A percentile compares a stretch with the other conserved stretches of the same genome.
Conservation (phyloP, 2,113 vertebrate species). For the Rhinoderma darwinii region DNA sequence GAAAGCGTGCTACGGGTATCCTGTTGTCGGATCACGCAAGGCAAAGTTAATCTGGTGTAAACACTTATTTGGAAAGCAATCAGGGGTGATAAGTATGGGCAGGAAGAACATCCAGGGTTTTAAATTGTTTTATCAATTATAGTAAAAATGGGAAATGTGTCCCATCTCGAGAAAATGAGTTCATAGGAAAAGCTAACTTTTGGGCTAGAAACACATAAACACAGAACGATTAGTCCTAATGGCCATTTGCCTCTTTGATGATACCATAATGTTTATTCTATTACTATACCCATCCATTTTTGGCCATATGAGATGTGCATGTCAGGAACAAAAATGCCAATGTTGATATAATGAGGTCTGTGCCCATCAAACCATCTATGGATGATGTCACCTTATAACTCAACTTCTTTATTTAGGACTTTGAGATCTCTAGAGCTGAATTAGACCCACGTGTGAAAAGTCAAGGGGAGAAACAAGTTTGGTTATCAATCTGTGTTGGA, state of each 20-base stretch:
- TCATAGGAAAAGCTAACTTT: not conserved
- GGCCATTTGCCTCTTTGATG: not conserved
- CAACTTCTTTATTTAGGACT: no score
- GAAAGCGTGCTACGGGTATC: constrained; percentile 12
- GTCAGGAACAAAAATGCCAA: not conserved
- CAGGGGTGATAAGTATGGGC: constrained; percentile 12
- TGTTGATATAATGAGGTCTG: no score
- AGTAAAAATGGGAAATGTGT: not conserved
- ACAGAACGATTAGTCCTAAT: not conserved
- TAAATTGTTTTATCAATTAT: constrained; percentile 42
- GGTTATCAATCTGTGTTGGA: no score
- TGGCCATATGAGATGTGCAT: not conserved
- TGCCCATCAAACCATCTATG: no score
- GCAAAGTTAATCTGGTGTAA: constrained; percentile 42
- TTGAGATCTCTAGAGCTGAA: no score
- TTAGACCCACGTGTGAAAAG: no score
- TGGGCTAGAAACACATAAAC: not conserved
- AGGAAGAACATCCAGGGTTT: not conserved
- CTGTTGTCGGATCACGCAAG: not conserved
- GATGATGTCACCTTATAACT: no score
- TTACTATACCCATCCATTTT: not conserved
- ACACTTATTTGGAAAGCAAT: constrained; percentile 41
- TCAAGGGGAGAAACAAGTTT: no score
- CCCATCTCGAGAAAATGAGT: not conserved
- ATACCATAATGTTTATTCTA: not conserved